Conservation (phyloP, 2,888 invertebrate species). For the Entomobrya multifasciata region DNA sequence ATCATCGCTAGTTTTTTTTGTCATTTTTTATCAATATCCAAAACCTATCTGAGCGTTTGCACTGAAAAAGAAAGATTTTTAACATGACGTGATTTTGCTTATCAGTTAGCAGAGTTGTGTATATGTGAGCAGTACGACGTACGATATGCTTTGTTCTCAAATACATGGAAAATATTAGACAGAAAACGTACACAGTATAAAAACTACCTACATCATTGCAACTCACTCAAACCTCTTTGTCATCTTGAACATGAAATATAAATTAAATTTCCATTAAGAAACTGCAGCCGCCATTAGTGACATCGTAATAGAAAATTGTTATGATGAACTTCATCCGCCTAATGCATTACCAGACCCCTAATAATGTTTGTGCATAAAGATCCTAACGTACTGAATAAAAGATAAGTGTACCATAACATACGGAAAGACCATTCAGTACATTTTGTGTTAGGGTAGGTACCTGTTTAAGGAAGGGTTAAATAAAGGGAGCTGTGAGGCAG, state of each 20-base stretch:
- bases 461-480: slow-evolving; percentile 19
- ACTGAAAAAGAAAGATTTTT: slow-evolving; percentile 19
- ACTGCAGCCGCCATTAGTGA: slow-evolving; percentile 62
- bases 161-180: no score
- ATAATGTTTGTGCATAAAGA: neutral
- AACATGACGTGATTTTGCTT: no score
- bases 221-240: neutral
- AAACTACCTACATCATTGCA: neutral
- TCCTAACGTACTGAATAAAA: neutral
- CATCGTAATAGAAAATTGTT: slow-evolving; percentile 54
- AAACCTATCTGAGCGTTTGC: neutral
- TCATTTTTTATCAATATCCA: neutral
- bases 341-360: slow-evolving; percentile 35
- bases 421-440: neutral
- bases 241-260: slow-evolving; percentile 63
- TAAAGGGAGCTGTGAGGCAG: slow-evolving; percentile 12
- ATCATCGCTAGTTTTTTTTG: neutral
- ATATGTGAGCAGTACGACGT: no score
- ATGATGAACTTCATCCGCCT: slow-evolving; percentile 48
- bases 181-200: no score
- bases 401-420: neutral
- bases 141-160: no score
- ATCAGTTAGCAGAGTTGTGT: no score
- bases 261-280: slow-evolving; percentile 71
- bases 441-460: slow-evolving; percentile 43